A percentile compares a stretch with the other conserved stretches of the same genome.
phyloP scores from a whole-genome alignment of 64 coral and sea anemone genomes.

The Catalaphyllia jardinei region DNA sequence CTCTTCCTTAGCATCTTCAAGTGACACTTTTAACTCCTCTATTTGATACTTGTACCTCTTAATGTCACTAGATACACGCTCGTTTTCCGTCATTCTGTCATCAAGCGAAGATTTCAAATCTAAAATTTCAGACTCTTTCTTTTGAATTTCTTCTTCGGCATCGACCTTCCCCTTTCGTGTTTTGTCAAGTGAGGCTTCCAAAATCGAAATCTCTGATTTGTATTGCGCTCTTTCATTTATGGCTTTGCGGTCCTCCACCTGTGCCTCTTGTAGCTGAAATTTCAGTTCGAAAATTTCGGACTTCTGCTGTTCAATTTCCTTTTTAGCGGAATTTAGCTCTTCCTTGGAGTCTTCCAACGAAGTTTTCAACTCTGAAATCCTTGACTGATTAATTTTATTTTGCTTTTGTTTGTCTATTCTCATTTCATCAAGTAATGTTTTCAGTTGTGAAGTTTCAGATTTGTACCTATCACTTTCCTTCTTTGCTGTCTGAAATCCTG shows the following conservation, averaged over 20 bases:
- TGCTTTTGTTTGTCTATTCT: background rate
- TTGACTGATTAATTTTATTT: background rate
- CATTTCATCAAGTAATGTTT: background rate
- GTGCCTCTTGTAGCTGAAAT: background rate
- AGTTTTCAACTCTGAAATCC: background rate
- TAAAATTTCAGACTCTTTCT: conserved; percentile 19
- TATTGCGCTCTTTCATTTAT: background rate
- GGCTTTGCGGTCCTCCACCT: background rate
- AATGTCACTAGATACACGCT: background rate
- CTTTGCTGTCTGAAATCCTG: background rate
- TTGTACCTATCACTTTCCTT: background rate
- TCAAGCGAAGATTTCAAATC: background rate
- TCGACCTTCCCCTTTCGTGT: background rate
- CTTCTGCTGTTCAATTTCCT: background rate
- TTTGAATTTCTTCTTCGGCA: background rate
- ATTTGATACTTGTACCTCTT: background rate
- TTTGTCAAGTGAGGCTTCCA: background rate
- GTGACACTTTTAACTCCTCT: background rate
- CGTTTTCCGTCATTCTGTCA: background rate
- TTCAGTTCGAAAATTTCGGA: conserved; percentile 3
- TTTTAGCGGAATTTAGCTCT: background rate
- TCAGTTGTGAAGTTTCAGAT: background rate
- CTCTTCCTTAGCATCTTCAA: conserved; percentile 4
- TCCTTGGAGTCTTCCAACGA: background rate
- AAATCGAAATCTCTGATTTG: background rate